Percentiles rank a stretch among this genome's conserved stretches.
Conservation (phyloP, 2,888 invertebrate genomes). For the Piscicola geometra region DNA sequence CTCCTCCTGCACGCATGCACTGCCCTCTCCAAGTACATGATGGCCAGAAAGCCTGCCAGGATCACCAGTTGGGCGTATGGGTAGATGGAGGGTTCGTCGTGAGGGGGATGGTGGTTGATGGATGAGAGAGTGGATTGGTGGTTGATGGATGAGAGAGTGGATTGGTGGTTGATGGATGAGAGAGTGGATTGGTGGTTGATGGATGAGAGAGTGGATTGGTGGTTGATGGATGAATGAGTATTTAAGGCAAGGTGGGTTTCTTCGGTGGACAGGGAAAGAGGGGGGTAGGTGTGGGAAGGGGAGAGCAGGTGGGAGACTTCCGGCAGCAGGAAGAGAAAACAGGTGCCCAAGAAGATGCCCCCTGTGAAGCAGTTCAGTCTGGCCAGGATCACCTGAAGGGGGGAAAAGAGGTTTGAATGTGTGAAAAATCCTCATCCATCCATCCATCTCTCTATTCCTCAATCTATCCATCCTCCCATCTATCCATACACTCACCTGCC, state of each 20-base stretch:
- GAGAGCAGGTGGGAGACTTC: constrained; percentile 51
- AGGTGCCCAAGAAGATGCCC: constrained; percentile 62
- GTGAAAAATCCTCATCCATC: no score
- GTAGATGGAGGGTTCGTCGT: not conserved
- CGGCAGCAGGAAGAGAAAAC: constrained; percentile 61
- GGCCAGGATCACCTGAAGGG: constrained; percentile 5
- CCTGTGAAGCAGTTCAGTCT: constrained; percentile 60
- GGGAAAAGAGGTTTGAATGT: no score
- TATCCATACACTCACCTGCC: not conserved
- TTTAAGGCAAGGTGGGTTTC: no score
- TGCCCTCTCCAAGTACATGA: constrained; percentile 23
- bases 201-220: not conserved
- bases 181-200: not conserved
- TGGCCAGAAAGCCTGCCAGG: constrained; percentile 13
- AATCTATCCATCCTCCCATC: not conserved
- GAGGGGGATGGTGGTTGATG: no score
- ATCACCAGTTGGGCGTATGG: constrained; percentile 16
- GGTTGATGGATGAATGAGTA: not conserved
- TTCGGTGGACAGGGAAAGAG: not conserved
- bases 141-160: constrained; percentile 50
- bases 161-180: no score
- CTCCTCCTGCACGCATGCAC: constrained; percentile 27
- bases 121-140: not conserved
- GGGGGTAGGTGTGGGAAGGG: not conserved
- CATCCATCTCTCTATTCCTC: no score